phyloP scores from a whole-genome alignment of 2,797 vertebrate genomes.

The Tragelaphus oryx region DNA sequence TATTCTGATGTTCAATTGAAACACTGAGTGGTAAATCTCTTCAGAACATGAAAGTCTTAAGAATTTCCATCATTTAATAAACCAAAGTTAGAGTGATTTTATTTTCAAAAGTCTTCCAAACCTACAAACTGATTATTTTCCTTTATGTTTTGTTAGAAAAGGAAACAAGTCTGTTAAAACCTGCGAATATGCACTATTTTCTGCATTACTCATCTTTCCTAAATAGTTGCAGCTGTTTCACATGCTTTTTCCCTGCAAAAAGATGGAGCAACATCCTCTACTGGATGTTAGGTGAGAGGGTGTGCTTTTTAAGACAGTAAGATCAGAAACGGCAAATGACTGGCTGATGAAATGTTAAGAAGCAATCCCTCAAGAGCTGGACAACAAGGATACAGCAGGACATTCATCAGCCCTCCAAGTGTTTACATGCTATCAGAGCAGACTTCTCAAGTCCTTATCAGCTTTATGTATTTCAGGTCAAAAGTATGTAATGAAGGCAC shows the following conservation, averaged over 20 bases:
- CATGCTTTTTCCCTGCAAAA: conserved; percentile 15
- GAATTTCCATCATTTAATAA: conserved; percentile 8
- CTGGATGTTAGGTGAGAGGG: conserved; percentile 1
- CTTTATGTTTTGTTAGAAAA: background rate
- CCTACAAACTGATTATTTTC: background rate
- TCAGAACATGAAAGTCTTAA: background rate
- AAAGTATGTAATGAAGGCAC: conserved; percentile 6
- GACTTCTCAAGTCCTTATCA: conserved; percentile 30
- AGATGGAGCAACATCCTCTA: background rate
- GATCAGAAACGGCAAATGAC: conserved; percentile 32
- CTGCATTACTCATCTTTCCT: conserved; percentile 51
- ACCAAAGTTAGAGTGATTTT: conserved; percentile 19
- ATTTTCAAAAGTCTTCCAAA: conserved; percentile 44
- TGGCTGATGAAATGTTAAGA: conserved; percentile 31
- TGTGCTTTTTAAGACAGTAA: background rate
- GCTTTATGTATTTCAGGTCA: conserved; percentile 41
- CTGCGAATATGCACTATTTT: conserved; percentile 43
- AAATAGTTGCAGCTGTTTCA: conserved; percentile 48
- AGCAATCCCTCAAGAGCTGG: background rate
- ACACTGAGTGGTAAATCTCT: background rate
- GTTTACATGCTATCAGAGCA: background rate
- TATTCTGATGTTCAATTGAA: background rate
- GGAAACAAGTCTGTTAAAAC: conserved; percentile 52
- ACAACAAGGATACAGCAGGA: background rate
- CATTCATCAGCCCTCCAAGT: background rate